Evolutionary conservation across 2,888 invertebrate genomes (phyloP).

Genomic region (Linyphia triangularis): DNA sequence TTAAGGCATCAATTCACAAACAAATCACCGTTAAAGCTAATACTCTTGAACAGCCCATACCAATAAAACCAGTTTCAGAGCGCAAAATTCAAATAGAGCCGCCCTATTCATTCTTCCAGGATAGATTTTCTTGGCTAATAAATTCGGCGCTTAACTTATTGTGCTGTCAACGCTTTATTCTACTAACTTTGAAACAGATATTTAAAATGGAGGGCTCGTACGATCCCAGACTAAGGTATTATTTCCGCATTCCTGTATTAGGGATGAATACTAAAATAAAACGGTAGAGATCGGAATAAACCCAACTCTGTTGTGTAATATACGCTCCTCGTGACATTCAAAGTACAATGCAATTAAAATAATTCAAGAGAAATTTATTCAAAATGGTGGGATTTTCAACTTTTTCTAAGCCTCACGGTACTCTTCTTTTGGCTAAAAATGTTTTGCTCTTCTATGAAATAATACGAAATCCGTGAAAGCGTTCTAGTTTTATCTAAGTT

Average conservation of each 20-base stretch:
- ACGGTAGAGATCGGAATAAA: neutral
- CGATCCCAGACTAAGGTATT: constrained; percentile 8
- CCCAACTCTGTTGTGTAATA: neutral
- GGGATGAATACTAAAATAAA: neutral
- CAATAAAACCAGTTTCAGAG: neutral
- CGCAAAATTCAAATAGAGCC: neutral
- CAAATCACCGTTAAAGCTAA: neutral
- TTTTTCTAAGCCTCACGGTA: neutral
- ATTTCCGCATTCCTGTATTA: constrained; percentile 49
- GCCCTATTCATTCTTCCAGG: neutral
- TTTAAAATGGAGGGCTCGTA: constrained; percentile 40
- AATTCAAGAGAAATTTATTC: neutral
- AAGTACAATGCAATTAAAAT: neutral
- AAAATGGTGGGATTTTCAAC: neutral
- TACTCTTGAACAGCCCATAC: neutral
- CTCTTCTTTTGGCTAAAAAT: neutral
- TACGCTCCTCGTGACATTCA: neutral
- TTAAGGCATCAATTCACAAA: neutral
- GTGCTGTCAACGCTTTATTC: constrained; percentile 39
- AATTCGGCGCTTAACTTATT: constrained; percentile 33
- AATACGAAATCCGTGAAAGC: too few species aligned
- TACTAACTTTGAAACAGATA: constrained; percentile 45
- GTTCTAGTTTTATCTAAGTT: too few species aligned
- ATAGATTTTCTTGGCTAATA: constrained; percentile 1
- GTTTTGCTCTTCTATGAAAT: neutral